Evolutionary conservation across 2,113 vertebrate species (phyloP), one percentile per base, ranked within the genome.

Genomic region (Urocolius indicus): DNA sequence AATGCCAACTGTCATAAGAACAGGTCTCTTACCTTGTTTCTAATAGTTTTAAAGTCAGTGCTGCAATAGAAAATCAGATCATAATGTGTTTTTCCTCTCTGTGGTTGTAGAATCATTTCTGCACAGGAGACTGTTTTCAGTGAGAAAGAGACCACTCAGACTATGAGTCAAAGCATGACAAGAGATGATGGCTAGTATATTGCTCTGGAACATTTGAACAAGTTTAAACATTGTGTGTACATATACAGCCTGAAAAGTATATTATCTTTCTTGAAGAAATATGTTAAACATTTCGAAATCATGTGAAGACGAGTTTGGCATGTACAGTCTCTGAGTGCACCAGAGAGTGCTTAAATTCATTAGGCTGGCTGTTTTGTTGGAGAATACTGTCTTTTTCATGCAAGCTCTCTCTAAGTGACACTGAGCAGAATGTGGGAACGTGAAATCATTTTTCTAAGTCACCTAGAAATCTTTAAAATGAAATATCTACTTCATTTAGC

Each of bases 271-370:
- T 49, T 80, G 34, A 74, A 74, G n/a, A 20, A 74, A 11, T 43
- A 27, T 5, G 41, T 36, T 54, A 67, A 67, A 52, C 5, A 11
- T 27, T 62, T 80, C 41, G 54, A 74, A 74, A 83, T 54, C 16
- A 16, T 26, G 3, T 17, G 29, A 79, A 91, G 24, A 34, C 78
- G 13, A 83, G 6, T 5, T 74, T 65, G 61, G 12, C 14, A 27
- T 0, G 0, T 43, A 14, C 2, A 0, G 2, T 21, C 9, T 88
- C 71, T 1, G 4, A 51, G 8, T 41, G 10, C 21, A 49, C 83
- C 32, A 10, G 9, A 17, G 59, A 45, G 71, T 57, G 46, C 8
- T 52, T 82, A 34, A 85, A 78, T 82, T 82, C 16, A 61, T 14
- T 27, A 26, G 65, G 8, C 11, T 6, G 52, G 3, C 36, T 51